These are phyloP conservation scores for Procavia capensis DNA, from an alignment of 2,113 vertebrate genomes.

Conservation along the genomic window DNA sequence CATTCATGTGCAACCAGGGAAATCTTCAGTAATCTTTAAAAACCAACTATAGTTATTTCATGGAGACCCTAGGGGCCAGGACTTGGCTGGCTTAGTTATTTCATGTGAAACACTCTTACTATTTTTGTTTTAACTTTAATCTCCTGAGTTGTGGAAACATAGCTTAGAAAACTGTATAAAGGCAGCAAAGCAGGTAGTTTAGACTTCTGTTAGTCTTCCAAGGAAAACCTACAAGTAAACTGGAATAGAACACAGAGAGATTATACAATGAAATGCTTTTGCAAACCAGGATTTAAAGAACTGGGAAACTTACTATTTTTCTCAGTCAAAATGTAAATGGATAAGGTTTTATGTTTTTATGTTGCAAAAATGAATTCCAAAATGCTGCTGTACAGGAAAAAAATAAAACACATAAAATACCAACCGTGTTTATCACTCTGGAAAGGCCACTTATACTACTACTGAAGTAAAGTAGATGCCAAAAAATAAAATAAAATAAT, in stretches of 20 bases:
- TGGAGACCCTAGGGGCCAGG: no score
- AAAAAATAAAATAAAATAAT: constrained; percentile 40
- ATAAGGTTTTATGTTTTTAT: constrained; percentile 65
- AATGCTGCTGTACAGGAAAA: constrained; percentile 48
- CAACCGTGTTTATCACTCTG: constrained; percentile 48
- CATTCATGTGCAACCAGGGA: background rate
- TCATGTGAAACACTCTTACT: constrained; percentile 58
- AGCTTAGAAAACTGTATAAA: constrained; percentile 66
- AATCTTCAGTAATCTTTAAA: constrained; percentile 52
- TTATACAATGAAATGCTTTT: constrained; percentile 70
- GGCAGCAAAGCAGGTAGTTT: constrained; percentile 66
- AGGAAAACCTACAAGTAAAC: constrained; percentile 64
- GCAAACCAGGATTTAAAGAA: constrained; percentile 78
- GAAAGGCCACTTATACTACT: constrained; percentile 17
- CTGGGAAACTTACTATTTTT: constrained; percentile 78
- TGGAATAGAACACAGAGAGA: constrained; percentile 72
- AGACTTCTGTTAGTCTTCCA: constrained; percentile 79
- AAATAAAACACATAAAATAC: constrained; percentile 42
- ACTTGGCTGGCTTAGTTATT: no score
- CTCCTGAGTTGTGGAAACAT: constrained; percentile 70
- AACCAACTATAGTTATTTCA: constrained; percentile 54
- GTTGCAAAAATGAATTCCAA: constrained; percentile 57
- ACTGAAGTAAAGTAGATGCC: background rate
- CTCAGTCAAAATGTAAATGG: constrained; percentile 80
- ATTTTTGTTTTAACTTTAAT: constrained; percentile 60